phyloP scores from a whole-genome alignment of 2,888 invertebrate genomes.

The Sinotaia quadrata region DNA sequence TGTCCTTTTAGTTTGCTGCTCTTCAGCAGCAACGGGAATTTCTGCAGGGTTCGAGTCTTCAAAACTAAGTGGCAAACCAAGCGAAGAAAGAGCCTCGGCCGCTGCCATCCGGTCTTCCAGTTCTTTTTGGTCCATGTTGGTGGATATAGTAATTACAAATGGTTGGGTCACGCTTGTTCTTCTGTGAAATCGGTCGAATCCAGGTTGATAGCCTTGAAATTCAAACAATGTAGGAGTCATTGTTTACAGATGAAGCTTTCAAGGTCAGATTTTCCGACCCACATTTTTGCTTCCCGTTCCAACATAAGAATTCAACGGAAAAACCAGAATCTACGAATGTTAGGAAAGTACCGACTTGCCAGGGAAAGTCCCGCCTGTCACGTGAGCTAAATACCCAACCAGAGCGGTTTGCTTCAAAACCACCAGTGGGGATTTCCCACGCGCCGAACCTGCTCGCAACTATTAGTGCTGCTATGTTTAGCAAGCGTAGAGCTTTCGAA shows the following conservation, averaged over 20 bases:
- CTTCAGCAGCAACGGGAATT: not conserved
- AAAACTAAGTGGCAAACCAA: conserved; percentile 19
- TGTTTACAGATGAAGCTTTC: conserved; percentile 22
- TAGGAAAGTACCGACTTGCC: conserved; percentile 39
- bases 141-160: conserved; percentile 9
- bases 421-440: conserved; percentile 41
- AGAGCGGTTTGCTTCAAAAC: conserved; percentile 7
- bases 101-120: conserved; percentile 37
- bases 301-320: conserved; percentile 28
- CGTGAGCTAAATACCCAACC: conserved; percentile 32
- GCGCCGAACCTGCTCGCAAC: conserved; percentile 19
- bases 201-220: conserved; percentile 16
- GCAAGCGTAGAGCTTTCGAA: conserved; percentile 23
- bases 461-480: conserved; percentile 20
- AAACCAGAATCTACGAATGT: conserved; percentile 31
- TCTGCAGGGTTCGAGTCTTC: not conserved
- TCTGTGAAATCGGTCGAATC: conserved; percentile 7
- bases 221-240: conserved; percentile 15
- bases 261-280: conserved; percentile 16
- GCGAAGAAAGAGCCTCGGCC: conserved; percentile 36
- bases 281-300: conserved; percentile 5
- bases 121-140: conserved; percentile 40
- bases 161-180: conserved; percentile 22
- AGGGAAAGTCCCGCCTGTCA: conserved; percentile 41
- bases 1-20: not conserved